phyloP scores from a whole-genome alignment of 2,888 invertebrate genomes.

The Bellardia bayeri region DNA sequence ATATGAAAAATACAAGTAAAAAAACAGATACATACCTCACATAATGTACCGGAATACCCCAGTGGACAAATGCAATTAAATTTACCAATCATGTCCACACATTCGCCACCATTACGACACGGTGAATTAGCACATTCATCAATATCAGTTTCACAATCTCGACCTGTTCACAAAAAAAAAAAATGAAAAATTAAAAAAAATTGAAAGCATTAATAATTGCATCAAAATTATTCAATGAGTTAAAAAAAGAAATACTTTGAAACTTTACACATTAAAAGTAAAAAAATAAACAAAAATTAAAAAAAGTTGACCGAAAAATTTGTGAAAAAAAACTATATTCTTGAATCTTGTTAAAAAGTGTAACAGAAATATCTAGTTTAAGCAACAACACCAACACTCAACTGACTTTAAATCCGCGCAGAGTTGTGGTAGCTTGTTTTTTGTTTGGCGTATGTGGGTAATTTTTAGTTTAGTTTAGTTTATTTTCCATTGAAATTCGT shows the following conservation, averaged over 20 bases:
- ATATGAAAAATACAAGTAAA: neutral
- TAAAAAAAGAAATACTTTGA: slow-evolving; percentile 27
- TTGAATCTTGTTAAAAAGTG: slow-evolving; percentile 56
- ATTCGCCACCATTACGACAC: slow-evolving; percentile 95
- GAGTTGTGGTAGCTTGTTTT: slow-evolving; percentile 26
- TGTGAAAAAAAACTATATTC: slow-evolving; percentile 1
- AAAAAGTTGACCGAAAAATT: slow-evolving; percentile 57
- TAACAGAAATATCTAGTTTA: slow-evolving; percentile 33
- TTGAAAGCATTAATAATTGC: slow-evolving; percentile 75
- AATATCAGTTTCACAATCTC: slow-evolving; percentile 93
- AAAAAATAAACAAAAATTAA: slow-evolving; percentile 26
- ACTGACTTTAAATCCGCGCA: slow-evolving; percentile 26
- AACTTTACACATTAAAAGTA: slow-evolving; percentile 17
- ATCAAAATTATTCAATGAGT: slow-evolving; percentile 61
- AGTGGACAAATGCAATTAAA: slow-evolving; percentile 96
- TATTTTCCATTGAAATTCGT: slow-evolving; percentile 17
- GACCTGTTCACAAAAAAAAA: slow-evolving; percentile 84
- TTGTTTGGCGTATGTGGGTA: slow-evolving; percentile 36
- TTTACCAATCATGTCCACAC: slow-evolving; percentile 92
- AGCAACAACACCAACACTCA: slow-evolving; percentile 45
- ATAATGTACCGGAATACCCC: slow-evolving; percentile 93
- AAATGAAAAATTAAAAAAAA: slow-evolving; percentile 54
- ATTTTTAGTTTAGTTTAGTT: slow-evolving; percentile 7
- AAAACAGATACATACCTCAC: slow-evolving; percentile 88
- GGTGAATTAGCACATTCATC: slow-evolving; percentile 95